Percentiles rank a stretch among this genome's conserved stretches.
Conservation (phyloP, 30 jellyfish, hydroid and myxozoan genomes). For the Aurelia aurita region DNA sequence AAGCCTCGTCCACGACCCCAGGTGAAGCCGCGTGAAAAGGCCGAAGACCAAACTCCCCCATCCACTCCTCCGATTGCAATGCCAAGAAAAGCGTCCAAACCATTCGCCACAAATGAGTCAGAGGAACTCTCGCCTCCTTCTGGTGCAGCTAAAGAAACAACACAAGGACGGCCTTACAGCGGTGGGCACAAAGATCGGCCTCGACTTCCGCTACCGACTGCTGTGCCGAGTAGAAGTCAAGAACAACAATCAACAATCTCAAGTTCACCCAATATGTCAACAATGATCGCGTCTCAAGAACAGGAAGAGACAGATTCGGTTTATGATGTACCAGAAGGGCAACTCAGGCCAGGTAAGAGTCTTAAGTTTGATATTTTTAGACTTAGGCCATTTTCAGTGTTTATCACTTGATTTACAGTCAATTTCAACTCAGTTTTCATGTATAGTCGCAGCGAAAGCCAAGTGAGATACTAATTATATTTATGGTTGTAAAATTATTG, state of each 20-base stretch:
- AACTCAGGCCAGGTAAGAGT: slow-evolving; percentile 80
- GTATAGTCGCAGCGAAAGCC: too few relatives aligned
- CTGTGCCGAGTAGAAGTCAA: slow-evolving; percentile 1
- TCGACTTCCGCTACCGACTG: slow-evolving; percentile 61
- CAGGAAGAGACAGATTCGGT: slow-evolving; percentile 74
- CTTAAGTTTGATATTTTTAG: neutral
- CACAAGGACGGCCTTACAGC: slow-evolving; percentile 31
- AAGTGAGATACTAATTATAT: too few relatives aligned
- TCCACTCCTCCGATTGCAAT: slow-evolving; percentile 83
- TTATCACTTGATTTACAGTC: neutral
- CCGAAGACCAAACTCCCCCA: slow-evolving; percentile 53
- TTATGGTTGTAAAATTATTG: too few relatives aligned
- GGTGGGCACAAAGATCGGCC: slow-evolving; percentile 23
- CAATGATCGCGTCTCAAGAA: slow-evolving; percentile 57
- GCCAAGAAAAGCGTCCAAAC: slow-evolving; percentile 52
- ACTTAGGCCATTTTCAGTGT: neutral
- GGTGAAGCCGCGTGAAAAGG: slow-evolving; percentile 48
- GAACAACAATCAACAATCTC: slow-evolving; percentile 11
- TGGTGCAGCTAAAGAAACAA: slow-evolving; percentile 17
- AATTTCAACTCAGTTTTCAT: too few relatives aligned
- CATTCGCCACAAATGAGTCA: slow-evolving; percentile 16
- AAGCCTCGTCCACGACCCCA: slow-evolving; percentile 88
- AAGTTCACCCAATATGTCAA: slow-evolving; percentile 21
- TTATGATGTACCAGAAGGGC: slow-evolving; percentile 93
- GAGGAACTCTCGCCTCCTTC: slow-evolving; percentile 37